Base-by-base conservation (phyloP, 2,888 invertebrate species). In the Tachina grossa region DNA sequence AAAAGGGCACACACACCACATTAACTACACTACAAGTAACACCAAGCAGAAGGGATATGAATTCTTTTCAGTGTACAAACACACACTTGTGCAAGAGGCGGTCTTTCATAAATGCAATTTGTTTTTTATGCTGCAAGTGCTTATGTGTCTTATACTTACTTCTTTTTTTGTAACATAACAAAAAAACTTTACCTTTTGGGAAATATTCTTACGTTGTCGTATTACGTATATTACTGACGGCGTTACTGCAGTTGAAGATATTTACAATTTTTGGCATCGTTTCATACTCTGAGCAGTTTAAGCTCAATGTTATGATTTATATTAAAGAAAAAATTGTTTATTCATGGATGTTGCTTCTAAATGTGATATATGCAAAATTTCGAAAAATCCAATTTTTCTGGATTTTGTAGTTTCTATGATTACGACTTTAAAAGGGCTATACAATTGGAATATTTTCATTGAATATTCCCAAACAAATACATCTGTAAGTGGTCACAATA, bases 31-130 rank as follows among this genome's bases (percentile, higher is more conserved):
- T 53, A 53, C 39, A 51, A 39, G 14, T 41, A 51, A 47, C 41
- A 61, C 1, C 43, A 55, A 55, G 61, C 2, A 55, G 49, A 85
- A 78, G 80, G 55, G 66, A 77, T 74, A 49, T 65, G 49, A 69
- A 61, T 75, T n/a, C 22, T 49, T 66, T 55, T 51, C 72, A 61
- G 19, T 41, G 16, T 49, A 59, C 19, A 68, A 53, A 83, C 51
- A 16, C 14, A 41, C 61, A 39, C 41, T 45, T n/a, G 19, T 16
- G 45, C 1, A 41, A 8, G 11, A n/a, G n/a, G 11, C 13, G 39
- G 59, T 65, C 57, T 57, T 61, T 61, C 55, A 71, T 61, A 77
- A 84, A 87, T 87, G 87, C 84, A 87, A 87, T 87, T 87, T 87
- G 81, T 87, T 71, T 77, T 84, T 75, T 76, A 77, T 74, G 76